Evolutionary conservation across 35 echinoderm and acorn worm genomes (phyloP), one percentile per base, ranked within the genome.

Genomic region (Heliocidaris tuberculata): DNA sequence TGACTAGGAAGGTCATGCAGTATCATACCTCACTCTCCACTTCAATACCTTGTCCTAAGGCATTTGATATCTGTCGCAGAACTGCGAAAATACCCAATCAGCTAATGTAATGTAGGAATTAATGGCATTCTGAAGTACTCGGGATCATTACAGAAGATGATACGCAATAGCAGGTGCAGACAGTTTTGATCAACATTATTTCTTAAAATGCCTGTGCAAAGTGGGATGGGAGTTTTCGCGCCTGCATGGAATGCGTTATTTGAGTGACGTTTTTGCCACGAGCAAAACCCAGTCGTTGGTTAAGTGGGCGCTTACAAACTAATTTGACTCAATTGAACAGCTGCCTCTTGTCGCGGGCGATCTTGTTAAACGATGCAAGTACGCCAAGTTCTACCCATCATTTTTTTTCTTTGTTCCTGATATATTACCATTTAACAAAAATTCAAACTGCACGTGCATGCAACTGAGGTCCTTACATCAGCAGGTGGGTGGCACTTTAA

Each of bases 241-340:
- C 65, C 27, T 19, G 65, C 19, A 10, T 78, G 65, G 27, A 78
- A 78, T 78, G 65, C 27, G 65, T 78, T 78, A 78, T 78, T 78
- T 78, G 65, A 78, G 65, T n/a, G 65, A 78, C 65, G 65, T 78
- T 78, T n/a, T n/a, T 24, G 87, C 87, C 87, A 89, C 31, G 87
- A 89, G 87, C 87, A 24, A 78, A 17, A 78, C 65, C 17, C 3
- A 78, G 1, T 7, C 65, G 65, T n/a, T 78, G 4, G 31, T 89
- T 89, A 89, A 89, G 87, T 89, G 87, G 87, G 31, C 47, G 29
- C 47, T 89, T 89, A 89, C 87, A 35, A 47, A 16, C 24, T 89
- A 89, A 89, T 89, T 89, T 89, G 87, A 89, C 87, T 32, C 87
- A 48, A 89, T 89, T 89, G 87, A 13, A 27, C 87, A 89, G 87